phyloP scores from a whole-genome alignment of 2,888 invertebrate genomes.

The Parnassius orleans region DNA sequence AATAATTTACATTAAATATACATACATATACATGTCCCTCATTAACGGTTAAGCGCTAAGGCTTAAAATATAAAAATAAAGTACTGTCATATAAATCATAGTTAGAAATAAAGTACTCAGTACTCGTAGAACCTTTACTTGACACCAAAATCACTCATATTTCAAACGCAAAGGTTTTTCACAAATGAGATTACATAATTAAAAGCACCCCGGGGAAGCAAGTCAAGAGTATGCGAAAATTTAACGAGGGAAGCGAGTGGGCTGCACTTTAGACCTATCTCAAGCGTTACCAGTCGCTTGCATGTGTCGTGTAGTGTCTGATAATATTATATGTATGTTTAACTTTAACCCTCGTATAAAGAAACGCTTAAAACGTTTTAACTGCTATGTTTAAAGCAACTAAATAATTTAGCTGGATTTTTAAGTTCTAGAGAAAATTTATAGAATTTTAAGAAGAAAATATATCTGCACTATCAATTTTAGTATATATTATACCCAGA shows the following conservation, averaged over 20 bases:
- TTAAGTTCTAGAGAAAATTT: too few species aligned
- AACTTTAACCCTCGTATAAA: too few species aligned
- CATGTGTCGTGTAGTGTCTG: slow-evolving; percentile 3
- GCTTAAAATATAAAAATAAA: not conserved
- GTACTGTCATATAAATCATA: slow-evolving; percentile 31
- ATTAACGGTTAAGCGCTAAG: too few species aligned
- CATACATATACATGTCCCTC: too few species aligned
- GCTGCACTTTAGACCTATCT: slow-evolving; percentile 59
- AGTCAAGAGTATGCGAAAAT: slow-evolving; percentile 80
- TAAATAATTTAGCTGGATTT: too few species aligned
- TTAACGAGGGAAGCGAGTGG: slow-evolving; percentile 67
- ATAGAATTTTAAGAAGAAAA: too few species aligned
- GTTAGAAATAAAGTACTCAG: slow-evolving; percentile 40
- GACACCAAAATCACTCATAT: slow-evolving; percentile 62
- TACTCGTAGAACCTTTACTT: slow-evolving; percentile 57
- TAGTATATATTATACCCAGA: too few species aligned
- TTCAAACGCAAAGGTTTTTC: slow-evolving; percentile 70
- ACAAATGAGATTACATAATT: slow-evolving; percentile 80
- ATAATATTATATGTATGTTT: too few species aligned
- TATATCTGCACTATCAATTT: too few species aligned
- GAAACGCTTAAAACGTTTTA: too few species aligned
- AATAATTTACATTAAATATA: too few species aligned
- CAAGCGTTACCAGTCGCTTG: slow-evolving; percentile 44
- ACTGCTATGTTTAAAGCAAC: too few species aligned
- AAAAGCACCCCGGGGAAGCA: slow-evolving; percentile 73